Conservation (phyloP, 92 coral and sea anemone genomes). For the Porites evermanni region DNA sequence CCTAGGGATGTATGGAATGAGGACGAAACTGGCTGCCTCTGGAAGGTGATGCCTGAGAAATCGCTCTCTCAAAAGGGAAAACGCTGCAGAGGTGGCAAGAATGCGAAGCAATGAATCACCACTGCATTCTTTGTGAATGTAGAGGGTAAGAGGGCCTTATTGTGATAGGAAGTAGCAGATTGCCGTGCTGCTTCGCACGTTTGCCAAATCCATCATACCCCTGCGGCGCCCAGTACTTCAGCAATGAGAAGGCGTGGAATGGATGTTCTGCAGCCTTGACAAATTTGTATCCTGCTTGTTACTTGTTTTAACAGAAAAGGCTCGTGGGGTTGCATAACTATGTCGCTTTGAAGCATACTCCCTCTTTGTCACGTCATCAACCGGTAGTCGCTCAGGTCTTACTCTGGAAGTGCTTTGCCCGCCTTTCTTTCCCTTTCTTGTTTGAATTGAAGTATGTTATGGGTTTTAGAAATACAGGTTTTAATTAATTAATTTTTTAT, state of each 20-base stretch:
- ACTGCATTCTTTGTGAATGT: constrained; percentile 45
- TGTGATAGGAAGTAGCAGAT: constrained; percentile 41
- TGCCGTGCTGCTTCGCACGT: constrained; percentile 31
- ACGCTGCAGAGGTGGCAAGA: constrained; percentile 31
- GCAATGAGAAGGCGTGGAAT: not conserved
- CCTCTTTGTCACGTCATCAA: too few species aligned
- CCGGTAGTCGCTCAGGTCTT: too few species aligned
- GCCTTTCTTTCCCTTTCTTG: too few species aligned
- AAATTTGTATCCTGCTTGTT: too few species aligned
- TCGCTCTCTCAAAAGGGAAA: constrained; percentile 44
- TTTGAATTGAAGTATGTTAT: too few species aligned
- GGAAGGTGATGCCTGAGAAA: constrained; percentile 51
- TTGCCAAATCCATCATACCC: constrained; percentile 33
- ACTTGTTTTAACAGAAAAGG: too few species aligned
- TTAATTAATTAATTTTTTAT: too few species aligned
- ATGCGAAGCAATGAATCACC: constrained; percentile 38
- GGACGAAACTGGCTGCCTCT: constrained; percentile 64
- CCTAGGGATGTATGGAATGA: constrained; percentile 55
- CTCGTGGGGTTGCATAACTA: too few species aligned
- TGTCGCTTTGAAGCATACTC: too few species aligned
- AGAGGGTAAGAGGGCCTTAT: constrained; percentile 40
- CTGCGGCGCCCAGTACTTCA: constrained; percentile 47
- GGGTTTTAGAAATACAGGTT: too few species aligned
- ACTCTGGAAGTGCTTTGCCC: too few species aligned
- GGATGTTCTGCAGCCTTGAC: too few species aligned